Evolutionary conservation across 2,113 vertebrate species (phyloP).

Genomic region (Microtus ochrogaster): DNA sequence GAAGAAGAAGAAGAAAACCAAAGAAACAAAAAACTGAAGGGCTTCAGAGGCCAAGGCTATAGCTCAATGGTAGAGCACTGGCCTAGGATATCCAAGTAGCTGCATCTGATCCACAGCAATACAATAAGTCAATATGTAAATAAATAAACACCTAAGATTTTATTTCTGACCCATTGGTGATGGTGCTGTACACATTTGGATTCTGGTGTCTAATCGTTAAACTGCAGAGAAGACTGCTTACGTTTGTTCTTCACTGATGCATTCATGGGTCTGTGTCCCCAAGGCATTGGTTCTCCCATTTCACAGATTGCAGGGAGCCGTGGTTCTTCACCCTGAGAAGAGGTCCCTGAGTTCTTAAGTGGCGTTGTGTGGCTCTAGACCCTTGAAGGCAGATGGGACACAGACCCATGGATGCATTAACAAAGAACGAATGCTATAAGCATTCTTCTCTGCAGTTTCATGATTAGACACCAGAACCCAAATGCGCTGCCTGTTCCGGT

Average conservation of each 20-base stretch:
- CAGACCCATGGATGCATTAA: no score
- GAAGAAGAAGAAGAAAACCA: not conserved
- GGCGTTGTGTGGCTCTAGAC: not conserved
- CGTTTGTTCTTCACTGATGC: no score
- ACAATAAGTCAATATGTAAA: not conserved
- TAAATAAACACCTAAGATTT: not conserved
- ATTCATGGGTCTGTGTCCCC: not conserved
- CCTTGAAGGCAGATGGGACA: not conserved
- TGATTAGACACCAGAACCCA: no score
- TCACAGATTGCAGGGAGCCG: not conserved
- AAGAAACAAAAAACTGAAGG: not conserved
- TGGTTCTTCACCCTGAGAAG: not conserved
- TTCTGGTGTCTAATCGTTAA: not conserved
- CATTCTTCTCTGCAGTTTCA: no score
- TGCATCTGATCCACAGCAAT: not conserved
- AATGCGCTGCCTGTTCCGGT: conserved; percentile 34
- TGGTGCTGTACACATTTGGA: not conserved
- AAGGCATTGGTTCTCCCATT: not conserved
- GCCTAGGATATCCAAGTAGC: not conserved
- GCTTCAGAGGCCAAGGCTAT: not conserved
- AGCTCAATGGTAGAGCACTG: not conserved
- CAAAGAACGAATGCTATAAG: no score
- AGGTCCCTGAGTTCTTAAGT: not conserved
- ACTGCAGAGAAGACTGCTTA: not conserved
- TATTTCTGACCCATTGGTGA: not conserved